These are phyloP conservation scores for Orchestes rusci DNA, from an alignment of 2,888 invertebrate genomes.

Conservation along the genomic window DNA sequence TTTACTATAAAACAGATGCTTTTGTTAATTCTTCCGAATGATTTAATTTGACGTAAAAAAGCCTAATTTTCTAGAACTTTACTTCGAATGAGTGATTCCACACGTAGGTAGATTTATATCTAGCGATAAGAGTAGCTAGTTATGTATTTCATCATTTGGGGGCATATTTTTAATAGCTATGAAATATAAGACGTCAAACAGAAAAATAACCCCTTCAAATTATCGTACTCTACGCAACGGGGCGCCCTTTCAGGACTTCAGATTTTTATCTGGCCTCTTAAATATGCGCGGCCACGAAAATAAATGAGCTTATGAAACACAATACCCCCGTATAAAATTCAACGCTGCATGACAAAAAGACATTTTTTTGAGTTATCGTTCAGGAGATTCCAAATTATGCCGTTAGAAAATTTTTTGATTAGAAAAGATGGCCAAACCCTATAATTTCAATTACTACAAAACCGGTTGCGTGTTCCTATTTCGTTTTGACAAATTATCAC, in stretches of 20 bases:
- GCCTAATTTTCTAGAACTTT: slow-evolving; percentile 15
- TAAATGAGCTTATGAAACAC: slow-evolving; percentile 23
- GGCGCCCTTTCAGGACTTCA: slow-evolving; percentile 23
- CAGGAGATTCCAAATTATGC: too few species aligned
- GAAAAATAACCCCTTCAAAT: slow-evolving; percentile 24
- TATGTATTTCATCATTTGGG: slow-evolving; percentile 18
- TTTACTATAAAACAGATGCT: too few species aligned
- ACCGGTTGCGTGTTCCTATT: too few species aligned
- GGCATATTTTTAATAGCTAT: slow-evolving; percentile 18
- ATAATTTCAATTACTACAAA: too few species aligned
- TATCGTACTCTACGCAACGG: slow-evolving; percentile 19
- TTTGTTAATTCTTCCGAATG: too few species aligned
- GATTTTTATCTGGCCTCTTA: slow-evolving; percentile 21
- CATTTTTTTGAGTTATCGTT: too few species aligned
- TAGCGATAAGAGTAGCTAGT: slow-evolving; percentile 21
- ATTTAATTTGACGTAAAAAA: slow-evolving; percentile 19
- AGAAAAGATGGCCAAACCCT: too few species aligned
- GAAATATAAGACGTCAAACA: slow-evolving; percentile 26
- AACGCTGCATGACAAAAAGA: slow-evolving; percentile 17
- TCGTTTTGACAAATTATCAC: too few species aligned
- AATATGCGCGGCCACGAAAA: slow-evolving; percentile 19
- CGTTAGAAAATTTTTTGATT: too few species aligned
- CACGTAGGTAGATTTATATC: too few species aligned
- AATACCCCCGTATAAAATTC: slow-evolving; percentile 20
- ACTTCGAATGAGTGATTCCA: slow-evolving; percentile 16